Evolutionary conservation across 2,113 vertebrate species (phyloP).

Genomic region (Shinisaurus crocodilurus): DNA sequence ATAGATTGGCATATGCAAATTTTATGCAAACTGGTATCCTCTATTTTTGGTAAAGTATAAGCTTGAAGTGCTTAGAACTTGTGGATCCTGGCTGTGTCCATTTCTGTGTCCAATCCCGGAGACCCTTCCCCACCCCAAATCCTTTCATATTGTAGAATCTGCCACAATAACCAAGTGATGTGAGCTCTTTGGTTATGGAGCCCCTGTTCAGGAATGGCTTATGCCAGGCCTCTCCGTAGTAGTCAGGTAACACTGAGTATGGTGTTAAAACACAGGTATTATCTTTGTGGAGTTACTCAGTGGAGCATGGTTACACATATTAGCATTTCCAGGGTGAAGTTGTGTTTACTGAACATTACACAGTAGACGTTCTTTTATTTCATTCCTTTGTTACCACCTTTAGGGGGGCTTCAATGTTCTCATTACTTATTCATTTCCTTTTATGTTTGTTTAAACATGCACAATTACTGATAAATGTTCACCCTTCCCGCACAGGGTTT

Average conservation of each 20-base stretch:
- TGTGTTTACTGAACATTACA: background rate
- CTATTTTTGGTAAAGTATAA: too few relatives aligned
- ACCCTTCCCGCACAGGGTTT: background rate
- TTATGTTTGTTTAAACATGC: slow-evolving; percentile 8
- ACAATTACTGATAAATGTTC: slow-evolving; percentile 16
- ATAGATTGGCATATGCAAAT: too few relatives aligned
- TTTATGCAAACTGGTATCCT: too few relatives aligned
- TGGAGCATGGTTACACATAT: background rate
- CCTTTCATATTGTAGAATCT: background rate
- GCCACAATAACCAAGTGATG: background rate
- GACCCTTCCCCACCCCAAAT: background rate
- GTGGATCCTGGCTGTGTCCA: too few relatives aligned
- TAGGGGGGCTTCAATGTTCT: background rate
- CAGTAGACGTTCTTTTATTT: background rate
- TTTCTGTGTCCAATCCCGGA: too few relatives aligned
- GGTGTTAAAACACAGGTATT: background rate
- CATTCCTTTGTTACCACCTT: background rate
- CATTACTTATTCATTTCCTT: background rate
- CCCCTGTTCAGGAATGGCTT: background rate
- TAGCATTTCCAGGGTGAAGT: background rate
- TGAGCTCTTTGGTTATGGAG: background rate
- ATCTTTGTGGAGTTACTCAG: background rate
- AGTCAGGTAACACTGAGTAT: background rate
- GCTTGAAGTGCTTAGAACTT: too few relatives aligned
- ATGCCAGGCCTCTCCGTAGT: too few relatives aligned